Conservation (phyloP, 2,113 vertebrate genomes). For the Leucosticte australis region DNA sequence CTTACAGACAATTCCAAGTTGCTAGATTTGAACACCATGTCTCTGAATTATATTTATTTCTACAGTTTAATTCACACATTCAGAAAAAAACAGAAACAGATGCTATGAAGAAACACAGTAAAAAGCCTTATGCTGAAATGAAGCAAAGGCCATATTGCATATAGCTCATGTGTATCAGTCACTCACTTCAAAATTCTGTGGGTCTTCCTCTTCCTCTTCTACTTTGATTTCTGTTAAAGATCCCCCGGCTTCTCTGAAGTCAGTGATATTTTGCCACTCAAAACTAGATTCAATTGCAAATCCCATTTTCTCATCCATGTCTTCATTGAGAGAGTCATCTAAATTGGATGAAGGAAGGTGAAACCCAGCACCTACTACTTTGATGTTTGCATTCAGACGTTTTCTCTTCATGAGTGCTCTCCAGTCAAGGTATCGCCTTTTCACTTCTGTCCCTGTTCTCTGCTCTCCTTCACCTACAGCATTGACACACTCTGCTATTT, state of each 20-base stretch:
- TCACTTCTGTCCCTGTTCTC: constrained; percentile 90
- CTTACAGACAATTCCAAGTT: background rate
- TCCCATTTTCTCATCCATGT: constrained; percentile 86
- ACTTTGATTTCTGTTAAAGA: constrained; percentile 86
- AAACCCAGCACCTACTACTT: constrained; percentile 83
- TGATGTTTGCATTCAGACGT: constrained; percentile 86
- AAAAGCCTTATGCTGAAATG: background rate
- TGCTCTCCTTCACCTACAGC: constrained; percentile 90
- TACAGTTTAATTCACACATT: background rate
- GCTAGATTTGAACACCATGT: background rate
- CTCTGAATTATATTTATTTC: background rate
- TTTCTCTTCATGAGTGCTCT: constrained; percentile 90
- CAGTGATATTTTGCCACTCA: constrained; percentile 88
- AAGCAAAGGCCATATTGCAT: background rate
- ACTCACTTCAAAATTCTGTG: constrained; percentile 82
- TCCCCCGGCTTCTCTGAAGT: constrained; percentile 82
- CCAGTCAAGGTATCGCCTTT: constrained; percentile 91
- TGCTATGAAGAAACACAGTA: background rate
- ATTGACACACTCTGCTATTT: constrained; percentile 92
- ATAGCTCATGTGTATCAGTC: background rate
- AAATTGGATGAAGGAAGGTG: constrained; percentile 86
- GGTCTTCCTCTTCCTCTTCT: constrained; percentile 85
- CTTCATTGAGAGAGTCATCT: constrained; percentile 84
- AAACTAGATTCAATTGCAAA: constrained; percentile 85
- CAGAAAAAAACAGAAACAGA: background rate